A percentile compares a stretch with the other conserved stretches of the same genome.
Evolutionary conservation across 2,888 invertebrate genomes (phyloP).

Genomic region (Hydrotaea cyrtoneurina): DNA sequence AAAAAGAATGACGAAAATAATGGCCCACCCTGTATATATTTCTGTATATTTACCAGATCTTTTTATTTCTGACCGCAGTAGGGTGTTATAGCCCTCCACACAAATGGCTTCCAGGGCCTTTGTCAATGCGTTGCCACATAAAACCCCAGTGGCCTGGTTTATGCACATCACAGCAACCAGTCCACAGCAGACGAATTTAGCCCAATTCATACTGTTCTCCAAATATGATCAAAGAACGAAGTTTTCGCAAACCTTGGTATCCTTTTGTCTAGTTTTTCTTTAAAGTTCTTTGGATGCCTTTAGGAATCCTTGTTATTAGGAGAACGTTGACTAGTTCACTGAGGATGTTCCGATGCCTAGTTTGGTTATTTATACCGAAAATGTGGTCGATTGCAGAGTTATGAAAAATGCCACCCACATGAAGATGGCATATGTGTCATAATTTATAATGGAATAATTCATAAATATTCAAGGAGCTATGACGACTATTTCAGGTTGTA

Average conservation of each 20-base stretch:
- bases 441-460: constrained; percentile 40
- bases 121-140: constrained; percentile 71
- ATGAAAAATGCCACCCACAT: constrained; percentile 3
- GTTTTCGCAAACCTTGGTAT: background rate
- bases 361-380: constrained; percentile 18
- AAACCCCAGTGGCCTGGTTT: constrained; percentile 31
- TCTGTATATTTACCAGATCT: constrained; percentile 67
- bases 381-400: background rate
- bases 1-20: too few relatives aligned
- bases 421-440: constrained; percentile 51
- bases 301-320: background rate
- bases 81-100: constrained; percentile 69
- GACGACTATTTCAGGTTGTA: background rate
- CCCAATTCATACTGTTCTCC: background rate
- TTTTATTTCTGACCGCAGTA: constrained; percentile 66
- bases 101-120: constrained; percentile 70
- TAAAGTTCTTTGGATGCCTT: background rate
- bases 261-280: background rate
- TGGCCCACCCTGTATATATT: too few relatives aligned
- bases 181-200: background rate
- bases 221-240: background rate
- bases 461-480: background rate
- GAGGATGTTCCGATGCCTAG: background rate
- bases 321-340: background rate
- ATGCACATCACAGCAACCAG: constrained; percentile 17